These are phyloP conservation scores for Cataglyphis cursor DNA, from an alignment of 2,888 invertebrate genomes.

Conservation along the genomic window DNA sequence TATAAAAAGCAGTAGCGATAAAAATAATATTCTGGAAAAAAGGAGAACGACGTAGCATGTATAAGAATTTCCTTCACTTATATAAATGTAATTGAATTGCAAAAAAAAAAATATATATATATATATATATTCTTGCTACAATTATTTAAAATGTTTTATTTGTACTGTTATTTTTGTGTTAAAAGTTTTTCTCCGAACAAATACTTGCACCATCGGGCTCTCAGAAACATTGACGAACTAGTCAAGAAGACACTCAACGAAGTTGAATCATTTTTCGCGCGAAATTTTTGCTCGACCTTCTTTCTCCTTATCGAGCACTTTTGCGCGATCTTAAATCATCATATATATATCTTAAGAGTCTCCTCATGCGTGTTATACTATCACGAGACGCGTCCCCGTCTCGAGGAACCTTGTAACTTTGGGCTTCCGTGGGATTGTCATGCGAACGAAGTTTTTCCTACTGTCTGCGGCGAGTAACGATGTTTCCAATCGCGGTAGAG, in stretches of 20 bases:
- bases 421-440: conserved; percentile 19
- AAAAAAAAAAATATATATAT: too few species aligned
- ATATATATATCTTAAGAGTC: conserved; percentile 4
- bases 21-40: background rate
- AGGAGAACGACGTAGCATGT: too few species aligned
- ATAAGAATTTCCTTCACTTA: background rate
- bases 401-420: conserved; percentile 23
- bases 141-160: background rate
- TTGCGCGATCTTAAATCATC: conserved; percentile 33
- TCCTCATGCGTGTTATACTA: conserved; percentile 16
- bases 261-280: background rate
- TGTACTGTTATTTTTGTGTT: background rate
- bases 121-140: background rate
- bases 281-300: conserved; percentile 6
- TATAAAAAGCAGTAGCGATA: too few species aligned
- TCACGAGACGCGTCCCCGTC: background rate
- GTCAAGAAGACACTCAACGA: background rate
- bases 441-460: conserved; percentile 42
- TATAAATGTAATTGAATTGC: background rate
- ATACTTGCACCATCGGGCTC: background rate
- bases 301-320: background rate
- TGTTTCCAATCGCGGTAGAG: conserved; percentile 22
- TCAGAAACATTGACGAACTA: background rate
- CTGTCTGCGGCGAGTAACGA: conserved; percentile 33
- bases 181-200: background rate